A percentile compares a stretch with the other conserved stretches of the same genome.
Evolutionary conservation across 2,888 invertebrate species (phyloP).

Genomic region (Himalopsyche kuldschensis): DNA sequence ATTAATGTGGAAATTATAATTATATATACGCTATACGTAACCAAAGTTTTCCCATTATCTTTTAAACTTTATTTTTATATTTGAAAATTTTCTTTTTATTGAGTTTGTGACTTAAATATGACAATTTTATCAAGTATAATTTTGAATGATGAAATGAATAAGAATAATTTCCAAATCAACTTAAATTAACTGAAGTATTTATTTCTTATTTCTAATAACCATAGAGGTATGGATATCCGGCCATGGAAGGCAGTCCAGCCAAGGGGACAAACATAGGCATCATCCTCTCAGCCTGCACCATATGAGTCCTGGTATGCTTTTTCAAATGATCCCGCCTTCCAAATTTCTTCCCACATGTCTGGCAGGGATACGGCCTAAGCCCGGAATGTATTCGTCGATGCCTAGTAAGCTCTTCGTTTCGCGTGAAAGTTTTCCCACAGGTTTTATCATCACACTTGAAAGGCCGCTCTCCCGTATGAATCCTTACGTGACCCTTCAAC

Average conservation of each 20-base stretch:
- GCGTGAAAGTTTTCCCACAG: conserved; percentile 87
- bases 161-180: no score
- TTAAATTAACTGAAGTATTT: no score
- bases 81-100: no score
- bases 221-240: conserved; percentile 58
- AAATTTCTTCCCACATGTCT: conserved; percentile 88
- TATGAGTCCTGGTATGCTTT: conserved; percentile 89
- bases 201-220: conserved; percentile 52
- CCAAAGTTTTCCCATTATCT: no score
- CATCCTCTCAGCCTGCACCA: conserved; percentile 63
- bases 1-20: no score
- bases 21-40: no score
- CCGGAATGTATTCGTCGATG: conserved; percentile 90
- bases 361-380: conserved; percentile 81
- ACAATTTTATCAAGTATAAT: no score
- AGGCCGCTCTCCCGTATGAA: conserved; percentile 89
- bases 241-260: conserved; percentile 55
- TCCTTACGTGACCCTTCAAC: conserved; percentile 86
- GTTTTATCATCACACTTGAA: conserved; percentile 83
- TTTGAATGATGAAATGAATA: no score
- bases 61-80: no score
- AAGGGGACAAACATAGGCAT: conserved; percentile 65
- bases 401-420: conserved; percentile 90
- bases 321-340: conserved; percentile 93
- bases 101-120: no score